Evolutionary conservation across 1,140 invertebrate species (phyloP).

Genomic region (Sminthurinus signatus): DNA sequence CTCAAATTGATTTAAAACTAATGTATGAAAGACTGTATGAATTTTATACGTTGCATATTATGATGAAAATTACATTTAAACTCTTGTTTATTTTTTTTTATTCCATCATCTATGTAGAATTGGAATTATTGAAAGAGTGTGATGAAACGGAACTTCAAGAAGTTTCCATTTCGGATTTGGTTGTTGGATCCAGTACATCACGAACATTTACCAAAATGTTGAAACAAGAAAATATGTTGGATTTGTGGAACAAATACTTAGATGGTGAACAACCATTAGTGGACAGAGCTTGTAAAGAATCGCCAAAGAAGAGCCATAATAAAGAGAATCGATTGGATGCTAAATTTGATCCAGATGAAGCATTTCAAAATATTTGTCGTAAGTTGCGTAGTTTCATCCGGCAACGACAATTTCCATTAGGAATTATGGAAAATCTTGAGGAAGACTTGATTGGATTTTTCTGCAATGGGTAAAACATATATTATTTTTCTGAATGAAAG

Average conservation of each 20-base stretch:
- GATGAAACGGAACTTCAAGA: slow-evolving; percentile 24
- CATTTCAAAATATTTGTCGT: slow-evolving; percentile 27
- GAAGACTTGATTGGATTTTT: slow-evolving; percentile 26
- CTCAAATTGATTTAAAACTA: no score
- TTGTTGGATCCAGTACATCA: not conserved
- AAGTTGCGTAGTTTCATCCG: slow-evolving; percentile 23
- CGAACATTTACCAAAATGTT: slow-evolving; percentile 20
- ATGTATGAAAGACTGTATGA: no score
- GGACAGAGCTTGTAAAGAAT: not conserved
- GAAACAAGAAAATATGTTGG: slow-evolving; percentile 1
- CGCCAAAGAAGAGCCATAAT: not conserved
- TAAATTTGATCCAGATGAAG: slow-evolving; percentile 16
- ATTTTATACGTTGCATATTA: not conserved
- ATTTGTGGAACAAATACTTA: slow-evolving; percentile 3
- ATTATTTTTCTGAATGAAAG: no score
- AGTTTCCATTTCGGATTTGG: slow-evolving; percentile 31
- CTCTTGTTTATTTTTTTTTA: not conserved
- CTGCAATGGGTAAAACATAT: no score
- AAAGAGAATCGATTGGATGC: not conserved
- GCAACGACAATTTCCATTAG: slow-evolving; percentile 31
- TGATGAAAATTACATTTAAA: not conserved
- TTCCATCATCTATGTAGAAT: slow-evolving; percentile 8
- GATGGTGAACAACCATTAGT: not conserved
- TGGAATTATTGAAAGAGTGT: slow-evolving; percentile 4
- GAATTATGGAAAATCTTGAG: slow-evolving; percentile 26